Evolutionary conservation across 2,113 vertebrate genomes (phyloP), one percentile per base, ranked within the genome.

Genomic region (Pavo muticus): DNA sequence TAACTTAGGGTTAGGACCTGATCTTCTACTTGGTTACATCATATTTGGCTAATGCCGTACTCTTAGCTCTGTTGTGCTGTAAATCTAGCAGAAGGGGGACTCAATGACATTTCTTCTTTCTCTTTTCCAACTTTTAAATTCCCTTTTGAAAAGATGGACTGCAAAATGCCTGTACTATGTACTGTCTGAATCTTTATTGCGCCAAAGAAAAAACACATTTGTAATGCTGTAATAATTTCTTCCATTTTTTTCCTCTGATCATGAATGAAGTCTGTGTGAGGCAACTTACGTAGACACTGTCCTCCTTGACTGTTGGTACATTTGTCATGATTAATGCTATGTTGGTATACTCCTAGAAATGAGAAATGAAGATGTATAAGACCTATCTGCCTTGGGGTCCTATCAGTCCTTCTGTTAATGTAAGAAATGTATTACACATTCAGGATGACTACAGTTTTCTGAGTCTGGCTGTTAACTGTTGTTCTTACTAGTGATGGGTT

Each of bases 151-250:
- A 39, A 89, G 65, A 54, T 39, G 18, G 35, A 57, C 48, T 69
- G 25, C 60, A 47, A 78, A 91, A 75, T 69, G 61, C 15, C 14
- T 69, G 19, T 63, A 59, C 27, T 59, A 64, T 5, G 2, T n/a
- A 50, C 29, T 60, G 21, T 63, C 32, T 50, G 70, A 78, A 68
- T 42, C 21, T 19, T 82, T 84, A 25, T 9, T 81, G 30, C 20
- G 75, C 14, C 3, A 17, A 61, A 65, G 1, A 2, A 70, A 70
- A 44, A 32, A 0, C 7, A 20, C 3, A 3, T 57, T 72, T 69
- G 19, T 64, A 76, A 65, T 32, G 8, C 35, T 45, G 11, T 65
- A 54, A 40, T 3, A 40, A 40, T 11, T 32, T 42, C 8, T 44
- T 83, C 17, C 5, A 14, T 6, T 63, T 29, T 19, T 16, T 39